A percentile compares a stretch with the other conserved stretches of the same genome.
phyloP scores from a whole-genome alignment of 37 sponge, comb jelly and placozoan species.

The Ephydatia muelleri region DNA sequence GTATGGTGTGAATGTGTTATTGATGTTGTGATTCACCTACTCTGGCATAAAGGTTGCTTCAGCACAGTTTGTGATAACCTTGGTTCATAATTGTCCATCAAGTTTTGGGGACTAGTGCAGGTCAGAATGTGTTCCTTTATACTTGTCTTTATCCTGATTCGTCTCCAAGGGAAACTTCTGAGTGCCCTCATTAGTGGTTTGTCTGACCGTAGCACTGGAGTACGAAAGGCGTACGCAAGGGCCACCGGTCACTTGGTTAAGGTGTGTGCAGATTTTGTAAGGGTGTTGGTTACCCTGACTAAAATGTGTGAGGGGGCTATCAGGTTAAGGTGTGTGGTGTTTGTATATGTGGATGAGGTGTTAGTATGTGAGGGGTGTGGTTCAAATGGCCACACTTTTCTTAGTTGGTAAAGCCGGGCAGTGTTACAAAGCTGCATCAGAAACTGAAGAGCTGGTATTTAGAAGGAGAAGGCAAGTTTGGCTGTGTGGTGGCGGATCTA shows the following conservation, averaged over 20 bases:
- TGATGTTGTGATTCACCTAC: no score
- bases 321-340: no score
- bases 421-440: slow-evolving; percentile 52
- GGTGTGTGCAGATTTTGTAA: slow-evolving; percentile 27
- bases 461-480: slow-evolving; percentile 57
- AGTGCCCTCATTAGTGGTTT: slow-evolving; percentile 58
- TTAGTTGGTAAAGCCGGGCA: slow-evolving; percentile 65
- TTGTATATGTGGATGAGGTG: no score
- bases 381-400: no score
- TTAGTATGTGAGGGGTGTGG: no score
- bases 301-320: no score
- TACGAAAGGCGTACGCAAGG: slow-evolving; percentile 65
- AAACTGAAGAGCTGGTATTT: slow-evolving; percentile 65
- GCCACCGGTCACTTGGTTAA: slow-evolving; percentile 71
- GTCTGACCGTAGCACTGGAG: slow-evolving; percentile 55
- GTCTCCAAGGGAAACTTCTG: slow-evolving; percentile 64
- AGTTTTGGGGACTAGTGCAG: slow-evolving; percentile 69
- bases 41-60: slow-evolving; percentile 31
- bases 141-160: slow-evolving; percentile 27
- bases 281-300: background rate
- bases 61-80: slow-evolving; percentile 60
- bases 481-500: background rate
- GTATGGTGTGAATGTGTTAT: no score
- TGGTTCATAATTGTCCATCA: slow-evolving; percentile 35
- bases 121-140: slow-evolving; percentile 36